A percentile compares a stretch with the other conserved stretches of the same genome.
phyloP scores from a whole-genome alignment of 2,797 vertebrate species.

The Sciurus vulgaris region DNA sequence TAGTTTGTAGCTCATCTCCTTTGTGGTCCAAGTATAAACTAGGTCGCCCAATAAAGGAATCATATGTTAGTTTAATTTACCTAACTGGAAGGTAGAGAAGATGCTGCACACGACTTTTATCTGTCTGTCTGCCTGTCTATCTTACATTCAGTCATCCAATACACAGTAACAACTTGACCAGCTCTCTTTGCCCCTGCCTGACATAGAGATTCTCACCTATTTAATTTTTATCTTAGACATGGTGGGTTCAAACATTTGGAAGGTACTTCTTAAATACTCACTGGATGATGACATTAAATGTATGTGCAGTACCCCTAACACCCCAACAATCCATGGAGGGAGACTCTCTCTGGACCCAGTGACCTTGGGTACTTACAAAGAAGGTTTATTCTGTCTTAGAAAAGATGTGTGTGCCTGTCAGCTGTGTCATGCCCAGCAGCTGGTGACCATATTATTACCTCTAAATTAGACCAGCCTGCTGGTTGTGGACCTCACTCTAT shows the following conservation, averaged over 20 bases:
- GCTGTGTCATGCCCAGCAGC: background rate
- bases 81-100: background rate
- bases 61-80: background rate
- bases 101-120: constrained; percentile 67
- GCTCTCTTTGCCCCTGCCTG: background rate
- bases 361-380: background rate
- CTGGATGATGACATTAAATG: background rate
- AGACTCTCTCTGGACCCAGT: background rate
- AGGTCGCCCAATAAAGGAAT: background rate
- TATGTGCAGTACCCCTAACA: background rate
- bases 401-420: background rate
- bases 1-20: background rate
- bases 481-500: background rate
- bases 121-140: background rate
- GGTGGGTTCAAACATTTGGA: background rate
- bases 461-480: background rate
- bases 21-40: background rate
- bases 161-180: background rate
- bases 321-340: background rate
- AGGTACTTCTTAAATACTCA: background rate
- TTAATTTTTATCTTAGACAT: background rate
- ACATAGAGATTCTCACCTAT: background rate
- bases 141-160: background rate
- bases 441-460: background rate
- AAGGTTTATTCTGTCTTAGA: background rate